Conservation (phyloP, 1,140 invertebrate genomes). For the Meloidogyne floridensis region DNA sequence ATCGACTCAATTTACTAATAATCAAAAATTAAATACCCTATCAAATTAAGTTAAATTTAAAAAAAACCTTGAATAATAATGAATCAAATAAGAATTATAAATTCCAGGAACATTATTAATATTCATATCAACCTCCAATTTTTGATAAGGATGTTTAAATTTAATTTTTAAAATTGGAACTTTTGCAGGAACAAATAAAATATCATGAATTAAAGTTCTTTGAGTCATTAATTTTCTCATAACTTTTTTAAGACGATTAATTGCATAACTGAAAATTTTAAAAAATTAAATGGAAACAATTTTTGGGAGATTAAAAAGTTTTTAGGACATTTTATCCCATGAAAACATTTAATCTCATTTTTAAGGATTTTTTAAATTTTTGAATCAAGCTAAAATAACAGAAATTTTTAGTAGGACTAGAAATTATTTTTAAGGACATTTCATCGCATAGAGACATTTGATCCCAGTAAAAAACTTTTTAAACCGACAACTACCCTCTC, state of each 20-base stretch:
- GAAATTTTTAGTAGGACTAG: too few species aligned
- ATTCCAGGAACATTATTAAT: constrained; percentile 52
- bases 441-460: too few species aligned
- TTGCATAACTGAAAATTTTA: constrained; percentile 45
- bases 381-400: too few species aligned
- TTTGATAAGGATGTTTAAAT: constrained; percentile 37
- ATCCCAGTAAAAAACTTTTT: too few species aligned
- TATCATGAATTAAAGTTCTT: constrained; percentile 29
- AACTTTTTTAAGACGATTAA: constrained; percentile 35
- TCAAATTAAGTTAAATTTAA: background rate
- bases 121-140: constrained; percentile 51
- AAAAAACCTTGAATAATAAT: constrained; percentile 51
- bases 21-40: too few species aligned
- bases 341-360: too few species aligned
- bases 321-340: too few species aligned
- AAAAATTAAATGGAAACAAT: too few species aligned
- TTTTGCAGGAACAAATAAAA: constrained; percentile 46
- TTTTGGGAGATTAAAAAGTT: too few species aligned
- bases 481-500: background rate
- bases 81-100: constrained; percentile 50
- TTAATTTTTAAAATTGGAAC: constrained; percentile 46
- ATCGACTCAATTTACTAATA: background rate
- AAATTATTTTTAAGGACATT: too few species aligned
- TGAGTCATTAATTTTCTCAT: constrained; percentile 17
- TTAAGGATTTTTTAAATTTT: too few species aligned